Evolutionary conservation across 2,113 vertebrate species (phyloP).

Genomic region (Mobula birostris): DNA sequence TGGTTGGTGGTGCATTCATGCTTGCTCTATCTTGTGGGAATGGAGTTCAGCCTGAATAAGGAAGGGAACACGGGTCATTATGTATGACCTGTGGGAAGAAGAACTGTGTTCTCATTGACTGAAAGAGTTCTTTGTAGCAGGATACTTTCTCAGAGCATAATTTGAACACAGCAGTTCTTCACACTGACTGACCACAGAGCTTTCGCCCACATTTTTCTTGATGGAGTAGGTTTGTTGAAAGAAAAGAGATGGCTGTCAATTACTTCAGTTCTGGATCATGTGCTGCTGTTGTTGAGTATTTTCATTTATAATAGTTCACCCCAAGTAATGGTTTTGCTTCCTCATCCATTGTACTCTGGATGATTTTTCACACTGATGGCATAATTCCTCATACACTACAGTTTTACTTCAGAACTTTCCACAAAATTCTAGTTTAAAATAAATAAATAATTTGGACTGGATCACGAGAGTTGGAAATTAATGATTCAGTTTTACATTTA

Average conservation of each 20-base stretch:
- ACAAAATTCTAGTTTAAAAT: neutral
- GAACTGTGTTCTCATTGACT: neutral
- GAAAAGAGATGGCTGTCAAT: slow-evolving; percentile 27
- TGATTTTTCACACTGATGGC: neutral
- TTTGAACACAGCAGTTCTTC: slow-evolving; percentile 30
- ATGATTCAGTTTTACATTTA: neutral
- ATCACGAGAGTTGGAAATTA: neutral
- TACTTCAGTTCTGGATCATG: slow-evolving; percentile 11
- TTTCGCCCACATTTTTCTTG: neutral
- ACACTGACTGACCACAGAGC: slow-evolving; percentile 14
- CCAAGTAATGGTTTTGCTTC: neutral
- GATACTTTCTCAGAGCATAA: slow-evolving; percentile 28
- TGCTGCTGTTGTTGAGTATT: neutral
- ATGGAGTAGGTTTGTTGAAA: slow-evolving; percentile 14
- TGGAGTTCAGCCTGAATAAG: slow-evolving; percentile 15
- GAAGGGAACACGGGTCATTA: slow-evolving; percentile 18
- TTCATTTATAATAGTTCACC: slow-evolving; percentile 14
- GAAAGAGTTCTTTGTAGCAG: slow-evolving; percentile 30
- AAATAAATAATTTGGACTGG: neutral
- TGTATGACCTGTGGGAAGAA: slow-evolving; percentile 33
- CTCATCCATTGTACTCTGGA: neutral
- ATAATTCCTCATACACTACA: neutral
- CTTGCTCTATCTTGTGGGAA: slow-evolving; percentile 26
- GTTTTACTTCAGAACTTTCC: neutral
- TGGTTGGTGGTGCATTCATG: neutral